Base-by-base conservation (phyloP, 23 tunicate genomes). In the Pegea sp. region DNA sequence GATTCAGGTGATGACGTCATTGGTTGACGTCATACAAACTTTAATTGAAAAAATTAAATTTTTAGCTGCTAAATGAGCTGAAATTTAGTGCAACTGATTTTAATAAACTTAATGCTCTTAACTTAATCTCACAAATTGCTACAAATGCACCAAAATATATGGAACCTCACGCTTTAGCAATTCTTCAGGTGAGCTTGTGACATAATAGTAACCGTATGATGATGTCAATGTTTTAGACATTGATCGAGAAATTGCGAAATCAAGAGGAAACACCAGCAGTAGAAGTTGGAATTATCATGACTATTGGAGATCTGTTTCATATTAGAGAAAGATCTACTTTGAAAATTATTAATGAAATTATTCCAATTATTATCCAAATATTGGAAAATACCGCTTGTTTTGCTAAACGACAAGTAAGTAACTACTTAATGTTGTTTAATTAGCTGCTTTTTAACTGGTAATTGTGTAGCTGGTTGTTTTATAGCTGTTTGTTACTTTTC, bases 271-370 rank as follows among this genome's bases (percentile, higher is more conserved):
- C 81, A n/a, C 25, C 75, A 0, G 56, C 95, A 2, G 95, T 84
- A 31, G 54, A 70, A 4, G 84, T 84, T 34, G 84, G 84, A 2
- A 60, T 84, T 38, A 84, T 74, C 84, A 51, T 55, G 31, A 70
- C 95, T 13, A 68, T 84, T 13, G 95, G 95, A n/a, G 84, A 84
- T 43, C 57, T 72, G 23, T 75, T 84, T 1, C 84, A 73, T 31
- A 76, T 84, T 22, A 84, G 95, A 30, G 95, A 84, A 0, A 52
- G 71, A 16, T 84, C 73, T 26, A 69, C 74, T n/a, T 48, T 56
- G 13, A 48, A 44, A 0, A 69, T 84, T 23, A 63, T 74, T 31
- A 84, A 84, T 22, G 72, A 84, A 32, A 64, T 84, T 30, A 72
- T 74, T 52, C 95, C 95, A 8, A 84, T 74, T 43, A 74, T 84